phyloP scores from a whole-genome alignment of 1,140 invertebrate species.

The Stegodyphus dumicola region DNA sequence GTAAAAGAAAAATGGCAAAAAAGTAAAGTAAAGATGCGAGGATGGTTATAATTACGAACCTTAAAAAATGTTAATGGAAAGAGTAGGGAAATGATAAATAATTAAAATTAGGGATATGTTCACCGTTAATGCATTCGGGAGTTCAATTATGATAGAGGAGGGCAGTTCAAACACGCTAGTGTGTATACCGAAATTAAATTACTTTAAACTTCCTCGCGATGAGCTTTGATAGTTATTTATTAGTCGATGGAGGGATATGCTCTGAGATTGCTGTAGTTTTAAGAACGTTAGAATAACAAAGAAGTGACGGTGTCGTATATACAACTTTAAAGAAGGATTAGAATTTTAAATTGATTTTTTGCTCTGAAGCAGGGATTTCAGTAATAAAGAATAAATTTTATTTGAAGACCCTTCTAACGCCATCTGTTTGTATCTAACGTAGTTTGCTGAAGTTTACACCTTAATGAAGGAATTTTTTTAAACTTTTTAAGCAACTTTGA shows the following conservation, averaged over 20 bases:
- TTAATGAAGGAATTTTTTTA: too few species aligned
- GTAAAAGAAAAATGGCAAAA: not conserved
- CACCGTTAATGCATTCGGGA: slow-evolving; percentile 7
- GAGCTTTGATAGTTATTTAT: not conserved
- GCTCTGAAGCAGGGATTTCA: not conserved
- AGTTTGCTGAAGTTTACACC: too few species aligned
- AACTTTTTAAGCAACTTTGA: too few species aligned
- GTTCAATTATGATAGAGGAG: slow-evolving; percentile 11
- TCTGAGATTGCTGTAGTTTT: too few species aligned
- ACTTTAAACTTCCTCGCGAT: not conserved
- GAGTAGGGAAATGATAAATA: slow-evolving; percentile 36
- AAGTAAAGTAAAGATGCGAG: not conserved
- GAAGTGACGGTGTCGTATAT: too few species aligned
- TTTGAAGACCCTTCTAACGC: not conserved
- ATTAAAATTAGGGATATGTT: slow-evolving; percentile 31
- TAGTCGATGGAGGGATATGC: not conserved
- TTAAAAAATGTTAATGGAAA: slow-evolving; percentile 41
- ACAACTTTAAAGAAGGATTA: not conserved
- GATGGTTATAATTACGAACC: slow-evolving; percentile 14
- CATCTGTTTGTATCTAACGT: not conserved
- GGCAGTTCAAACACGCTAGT: slow-evolving; percentile 11
- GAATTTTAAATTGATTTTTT: not conserved
- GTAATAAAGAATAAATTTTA: not conserved
- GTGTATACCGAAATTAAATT: not conserved
- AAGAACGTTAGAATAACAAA: too few species aligned